Evolutionary conservation across 2,888 invertebrate species (phyloP), one percentile per base, ranked within the genome.

Genomic region (Corythucha ciliata): DNA sequence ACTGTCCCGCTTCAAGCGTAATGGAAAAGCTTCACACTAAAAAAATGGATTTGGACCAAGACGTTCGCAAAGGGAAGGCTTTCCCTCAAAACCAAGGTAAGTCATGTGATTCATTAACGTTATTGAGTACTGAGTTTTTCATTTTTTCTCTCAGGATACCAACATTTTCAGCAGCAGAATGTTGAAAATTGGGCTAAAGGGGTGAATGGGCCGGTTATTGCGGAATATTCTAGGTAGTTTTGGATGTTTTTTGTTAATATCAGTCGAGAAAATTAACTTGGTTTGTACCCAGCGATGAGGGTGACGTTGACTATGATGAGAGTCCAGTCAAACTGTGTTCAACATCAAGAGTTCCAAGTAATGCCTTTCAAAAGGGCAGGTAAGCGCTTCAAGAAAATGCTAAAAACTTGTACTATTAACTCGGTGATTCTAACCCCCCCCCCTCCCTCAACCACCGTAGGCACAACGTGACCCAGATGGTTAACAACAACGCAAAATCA

Each of bases 281-380:
- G 12, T 29, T 10, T 29, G 29, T 29, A n/a, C n/a, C 14, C 22
- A 57, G 57, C 37, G 57, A 57, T 21, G 57, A 57, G 16, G 55
- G 50, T 16, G 57, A 57, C 8, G 57, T 49, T 21, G 57, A 57
- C 25, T 57, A 57, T 32, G 57, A 57, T 32, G 57, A 57, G 36
- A 52, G 54, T 22, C 57, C 57, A 29, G 57, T 57, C 1, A 57
- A 57, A 26, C 26, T 55, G 20, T 57, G 57, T 22, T 37, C 56
- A 12, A 48, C 48, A 4, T 24, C 47, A 10, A 51, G 48, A 5
- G 40, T 49, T 6, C 57, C 52, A 5, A 52, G 49, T 8, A 50
- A 46, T 26, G 32, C 41, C 22, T 56, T 53, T 20, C 37, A 52
- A 3, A 54, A 54, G 36, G 21, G 52, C 4, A 56, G 53, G 55